phyloP scores from a whole-genome alignment of 2,888 invertebrate species.

The Tipula lateralis region DNA sequence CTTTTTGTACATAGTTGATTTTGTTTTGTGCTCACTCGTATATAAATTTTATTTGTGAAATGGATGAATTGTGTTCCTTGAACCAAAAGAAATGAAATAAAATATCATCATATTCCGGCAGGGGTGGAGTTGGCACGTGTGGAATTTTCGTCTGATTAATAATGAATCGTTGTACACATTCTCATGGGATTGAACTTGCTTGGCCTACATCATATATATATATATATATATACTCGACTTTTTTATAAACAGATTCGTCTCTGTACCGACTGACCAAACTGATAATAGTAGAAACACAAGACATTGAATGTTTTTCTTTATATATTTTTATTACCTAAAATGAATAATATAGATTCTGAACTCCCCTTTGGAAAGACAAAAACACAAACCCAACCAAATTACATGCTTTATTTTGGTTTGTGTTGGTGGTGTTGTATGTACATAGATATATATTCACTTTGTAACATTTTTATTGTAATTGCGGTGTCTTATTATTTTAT shows the following conservation, averaged over 20 bases:
- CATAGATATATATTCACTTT: neutral
- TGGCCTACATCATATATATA: neutral
- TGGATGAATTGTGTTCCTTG: neutral
- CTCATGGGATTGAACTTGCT: neutral
- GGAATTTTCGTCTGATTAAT: neutral
- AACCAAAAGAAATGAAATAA: neutral
- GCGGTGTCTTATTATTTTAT: slow-evolving; percentile 19
- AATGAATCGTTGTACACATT: neutral
- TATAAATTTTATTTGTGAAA: neutral
- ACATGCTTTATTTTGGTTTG: neutral
- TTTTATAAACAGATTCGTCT: neutral
- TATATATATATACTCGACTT: neutral
- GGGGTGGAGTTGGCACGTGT: neutral
- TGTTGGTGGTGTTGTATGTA: neutral
- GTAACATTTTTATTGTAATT: slow-evolving; percentile 11
- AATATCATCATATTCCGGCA: neutral
- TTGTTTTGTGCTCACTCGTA: neutral
- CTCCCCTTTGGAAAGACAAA: neutral
- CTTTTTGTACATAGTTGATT: neutral
- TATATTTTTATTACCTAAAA: neutral
- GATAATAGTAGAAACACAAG: neutral
- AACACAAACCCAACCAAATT: neutral
- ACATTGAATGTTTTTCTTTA: neutral
- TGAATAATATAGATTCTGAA: neutral
- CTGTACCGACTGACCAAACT: neutral